Evolutionary conservation across 2,888 invertebrate genomes (phyloP), one percentile per base, ranked within the genome.

Genomic region (Notodonta dromedarius): DNA sequence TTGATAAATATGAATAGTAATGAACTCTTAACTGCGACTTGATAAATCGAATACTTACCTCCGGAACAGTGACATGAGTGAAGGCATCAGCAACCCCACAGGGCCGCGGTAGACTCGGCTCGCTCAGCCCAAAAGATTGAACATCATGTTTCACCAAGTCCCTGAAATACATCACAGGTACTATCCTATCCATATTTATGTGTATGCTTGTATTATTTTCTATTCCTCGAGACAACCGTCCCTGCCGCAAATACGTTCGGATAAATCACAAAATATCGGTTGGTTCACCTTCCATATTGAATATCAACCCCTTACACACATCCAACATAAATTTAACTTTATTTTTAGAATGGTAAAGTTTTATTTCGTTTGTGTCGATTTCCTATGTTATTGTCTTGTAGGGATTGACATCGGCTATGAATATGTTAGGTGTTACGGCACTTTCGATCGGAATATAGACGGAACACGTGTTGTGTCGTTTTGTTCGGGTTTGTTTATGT

Each of bases 201-300:
- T 57, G 52, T 24, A 56, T 53, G 57, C 62, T 52, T 52, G 52
- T 35, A 32, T 52, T 32, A 52, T 52, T 52, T 52, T 24, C 52
- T 52, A 52, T 52, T 52, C 52, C 58, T 46, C 59, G 42, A 57
- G 46, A 60, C 62, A 61, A 59, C 56, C 59, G 59, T 56, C 14
- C 48, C 60, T 39, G 50, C 54, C 63, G 59, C 68, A 66, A 63
- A 65, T 65, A 63, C 62, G 62, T 65, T 68, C 66, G 58, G 71
- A 71, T 69, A 69, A 69, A 71, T 71, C 69, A 63, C 64, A 60
- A 60, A 65, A 67, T 69, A 67, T 71, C 62, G 66, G 60, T 40
- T 53, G 58, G 52, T 56, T 62, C 66, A 64, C 62, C 65, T 62
- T 62, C 50, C 63, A 57, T 69, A 66, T 68, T 70, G 66, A 68